Conservation (phyloP, 2,113 vertebrate species). For the Hippocampus barbouri region DNA sequence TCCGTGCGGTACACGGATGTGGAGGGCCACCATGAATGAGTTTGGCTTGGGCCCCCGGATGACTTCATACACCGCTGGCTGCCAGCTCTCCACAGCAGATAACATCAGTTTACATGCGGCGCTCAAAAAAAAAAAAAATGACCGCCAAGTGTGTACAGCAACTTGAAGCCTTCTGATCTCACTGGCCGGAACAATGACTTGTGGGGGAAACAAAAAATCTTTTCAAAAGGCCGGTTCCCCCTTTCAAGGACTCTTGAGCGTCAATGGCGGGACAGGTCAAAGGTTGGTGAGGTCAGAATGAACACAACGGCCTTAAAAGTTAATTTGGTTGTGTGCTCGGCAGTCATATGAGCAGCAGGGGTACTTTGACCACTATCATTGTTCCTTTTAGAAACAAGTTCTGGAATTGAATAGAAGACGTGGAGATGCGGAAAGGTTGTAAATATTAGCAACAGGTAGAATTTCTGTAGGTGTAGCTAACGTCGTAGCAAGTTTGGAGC, state of each 20-base stretch:
- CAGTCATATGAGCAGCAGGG: not conserved
- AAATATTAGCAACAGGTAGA: not conserved
- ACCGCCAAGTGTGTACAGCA: constrained; percentile 17
- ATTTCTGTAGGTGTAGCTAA: too few relatives aligned
- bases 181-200: constrained; percentile 1
- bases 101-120: constrained; percentile 22
- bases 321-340: not conserved
- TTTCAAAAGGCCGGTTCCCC: constrained; percentile 6
- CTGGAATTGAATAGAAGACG: not conserved
- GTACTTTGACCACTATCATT: not conserved
- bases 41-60: not conserved
- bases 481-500: too few relatives aligned
- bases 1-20: too few relatives aligned
- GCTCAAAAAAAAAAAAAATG: constrained; percentile 13
- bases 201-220: not conserved
- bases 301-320: not conserved
- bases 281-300: constrained; percentile 6
- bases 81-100: constrained; percentile 13
- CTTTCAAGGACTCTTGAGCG: constrained; percentile 16
- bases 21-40: too few relatives aligned
- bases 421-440: not conserved
- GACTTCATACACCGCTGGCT: not conserved
- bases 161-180: constrained; percentile 24
- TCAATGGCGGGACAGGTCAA: constrained; percentile 23
- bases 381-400: not conserved